Percentiles rank a stretch among this genome's conserved stretches.
Evolutionary conservation across 2,888 invertebrate genomes (phyloP).

Genomic region (Drosophila mimetica): DNA sequence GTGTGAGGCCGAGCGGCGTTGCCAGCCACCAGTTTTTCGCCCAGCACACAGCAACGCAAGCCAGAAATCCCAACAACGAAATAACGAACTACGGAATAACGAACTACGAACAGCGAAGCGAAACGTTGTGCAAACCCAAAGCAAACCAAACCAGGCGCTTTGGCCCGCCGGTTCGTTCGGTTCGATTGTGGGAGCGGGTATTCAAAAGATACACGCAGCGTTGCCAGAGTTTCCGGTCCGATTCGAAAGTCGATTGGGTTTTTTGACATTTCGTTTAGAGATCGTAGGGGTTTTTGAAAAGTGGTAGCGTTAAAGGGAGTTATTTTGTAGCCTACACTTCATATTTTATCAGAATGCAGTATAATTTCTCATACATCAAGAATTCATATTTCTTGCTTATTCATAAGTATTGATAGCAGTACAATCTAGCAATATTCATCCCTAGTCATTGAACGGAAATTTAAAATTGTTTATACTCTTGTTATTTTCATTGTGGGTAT

Average conservation of each 20-base stretch:
- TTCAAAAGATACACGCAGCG: constrained; percentile 39
- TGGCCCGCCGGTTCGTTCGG: constrained; percentile 28
- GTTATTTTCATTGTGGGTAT: not conserved
- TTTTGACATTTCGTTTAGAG: constrained; percentile 2
- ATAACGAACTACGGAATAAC: constrained; percentile 51
- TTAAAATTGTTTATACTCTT: not conserved
- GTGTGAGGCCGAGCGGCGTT: constrained; percentile 43
- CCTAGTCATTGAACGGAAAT: not conserved
- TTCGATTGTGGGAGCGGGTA: constrained; percentile 43
- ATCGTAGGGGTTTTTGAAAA: too few species aligned
- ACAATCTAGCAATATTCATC: not conserved
- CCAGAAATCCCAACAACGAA: constrained; percentile 31
- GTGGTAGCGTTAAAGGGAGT: not conserved
- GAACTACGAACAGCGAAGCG: constrained; percentile 55
- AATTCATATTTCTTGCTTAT: not conserved
- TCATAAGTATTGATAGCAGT: not conserved
- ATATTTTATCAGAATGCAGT: not conserved
- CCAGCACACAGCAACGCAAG: constrained; percentile 41
- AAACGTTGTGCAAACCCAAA: constrained; percentile 53
- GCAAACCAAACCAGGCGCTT: constrained; percentile 38
- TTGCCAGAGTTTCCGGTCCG: constrained; percentile 24
- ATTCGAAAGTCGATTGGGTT: constrained; percentile 25
- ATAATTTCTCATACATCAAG: not conserved
- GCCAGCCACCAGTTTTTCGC: constrained; percentile 62
- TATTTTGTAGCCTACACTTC: not conserved